Conservation (phyloP, 2,888 invertebrate species). For the Nemoura dubitans region DNA sequence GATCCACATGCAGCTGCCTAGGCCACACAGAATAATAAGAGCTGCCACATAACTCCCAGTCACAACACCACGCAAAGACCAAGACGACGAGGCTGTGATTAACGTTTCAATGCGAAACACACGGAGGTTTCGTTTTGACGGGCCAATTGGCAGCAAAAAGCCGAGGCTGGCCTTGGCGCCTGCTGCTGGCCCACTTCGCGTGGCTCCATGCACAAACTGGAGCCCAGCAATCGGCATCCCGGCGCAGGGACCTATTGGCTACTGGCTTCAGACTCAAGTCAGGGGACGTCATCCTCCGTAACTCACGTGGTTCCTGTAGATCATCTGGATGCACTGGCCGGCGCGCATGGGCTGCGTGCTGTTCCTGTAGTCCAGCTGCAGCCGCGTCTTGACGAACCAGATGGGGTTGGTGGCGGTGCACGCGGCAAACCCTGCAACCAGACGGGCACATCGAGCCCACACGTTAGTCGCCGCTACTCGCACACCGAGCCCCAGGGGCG, state of each 20-base stretch:
- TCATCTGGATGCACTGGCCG: slow-evolving; percentile 80
- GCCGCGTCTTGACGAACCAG: slow-evolving; percentile 98
- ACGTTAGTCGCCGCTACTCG: too few relatives aligned
- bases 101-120: too few relatives aligned
- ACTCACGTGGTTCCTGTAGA: slow-evolving; percentile 80
- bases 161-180: background rate
- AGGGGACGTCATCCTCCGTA: too few relatives aligned
- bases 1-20: background rate
- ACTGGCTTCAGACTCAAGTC: too few relatives aligned
- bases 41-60: background rate
- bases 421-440: slow-evolving; percentile 86
- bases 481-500: too few relatives aligned
- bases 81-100: too few relatives aligned
- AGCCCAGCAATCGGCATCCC: too few relatives aligned
- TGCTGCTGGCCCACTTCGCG: background rate
- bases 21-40: background rate
- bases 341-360: slow-evolving; percentile 78
- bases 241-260: too few relatives aligned
- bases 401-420: slow-evolving; percentile 98
- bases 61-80: too few relatives aligned
- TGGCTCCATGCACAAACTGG: background rate
- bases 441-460: too few relatives aligned
- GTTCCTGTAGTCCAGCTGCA: slow-evolving; percentile 87
- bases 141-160: too few relatives aligned
- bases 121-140: too few relatives aligned